These are phyloP conservation scores for Pseudeuparius sepicola DNA, from an alignment of 2,888 invertebrate genomes.

Conservation along the genomic window DNA sequence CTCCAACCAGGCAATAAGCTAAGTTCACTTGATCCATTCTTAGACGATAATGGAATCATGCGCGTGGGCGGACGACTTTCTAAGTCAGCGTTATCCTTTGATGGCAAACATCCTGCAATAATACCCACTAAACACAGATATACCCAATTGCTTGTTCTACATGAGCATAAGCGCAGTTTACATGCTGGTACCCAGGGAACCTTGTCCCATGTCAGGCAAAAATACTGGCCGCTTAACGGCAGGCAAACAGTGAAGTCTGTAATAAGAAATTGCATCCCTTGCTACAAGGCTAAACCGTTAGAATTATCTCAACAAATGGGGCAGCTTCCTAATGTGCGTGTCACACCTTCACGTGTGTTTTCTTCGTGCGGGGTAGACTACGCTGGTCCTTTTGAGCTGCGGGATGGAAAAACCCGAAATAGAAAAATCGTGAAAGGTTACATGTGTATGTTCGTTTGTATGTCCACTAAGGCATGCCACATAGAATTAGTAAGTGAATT, in stretches of 20 bases:
- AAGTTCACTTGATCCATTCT: conserved; percentile 2
- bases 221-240: conserved; percentile 6
- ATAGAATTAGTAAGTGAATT: too few relatives aligned
- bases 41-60: conserved; percentile 5
- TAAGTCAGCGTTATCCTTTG: not conserved
- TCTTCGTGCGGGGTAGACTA: not conserved
- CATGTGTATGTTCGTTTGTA: too few relatives aligned
- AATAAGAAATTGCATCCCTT: conserved; percentile 7
- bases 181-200: conserved; percentile 6
- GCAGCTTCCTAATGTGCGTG: conserved; percentile 2
- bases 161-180: conserved; percentile 1
- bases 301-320: conserved; percentile 10
- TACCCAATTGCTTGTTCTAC: conserved; percentile 2
- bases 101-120: conserved; percentile 5
- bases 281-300: not conserved
- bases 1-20: not conserved
- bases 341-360: conserved; percentile 9
- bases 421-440: conserved; percentile 5
- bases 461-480: too few relatives aligned
- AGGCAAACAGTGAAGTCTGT: conserved; percentile 5
- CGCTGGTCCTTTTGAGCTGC: conserved; percentile 4
- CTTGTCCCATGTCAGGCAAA: conserved; percentile 7
- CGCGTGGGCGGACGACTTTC: conserved; percentile 7
- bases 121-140: conserved; percentile 6
- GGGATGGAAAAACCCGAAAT: not conserved